Evolutionary conservation across 2,113 vertebrate genomes (phyloP).

Genomic region (Dasypus novemcinctus): DNA sequence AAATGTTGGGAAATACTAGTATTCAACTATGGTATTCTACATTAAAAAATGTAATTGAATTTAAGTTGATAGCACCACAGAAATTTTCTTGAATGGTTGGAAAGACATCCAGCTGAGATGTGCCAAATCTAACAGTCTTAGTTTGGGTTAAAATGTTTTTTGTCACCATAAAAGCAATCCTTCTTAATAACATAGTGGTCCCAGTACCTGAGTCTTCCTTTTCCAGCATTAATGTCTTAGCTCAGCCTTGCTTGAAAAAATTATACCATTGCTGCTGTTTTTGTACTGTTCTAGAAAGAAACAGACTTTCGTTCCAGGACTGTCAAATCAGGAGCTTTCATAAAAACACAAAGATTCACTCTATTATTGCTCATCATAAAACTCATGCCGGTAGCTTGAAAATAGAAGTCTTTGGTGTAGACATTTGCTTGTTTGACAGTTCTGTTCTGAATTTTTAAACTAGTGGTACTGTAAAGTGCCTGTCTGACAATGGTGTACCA

Average conservation of each 20-base stretch:
- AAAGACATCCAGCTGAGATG: background rate
- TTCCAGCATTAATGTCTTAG: background rate
- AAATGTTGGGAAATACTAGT: background rate
- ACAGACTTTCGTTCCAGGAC: slow-evolving; percentile 41
- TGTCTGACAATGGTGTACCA: slow-evolving; percentile 72
- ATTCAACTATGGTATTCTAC: background rate
- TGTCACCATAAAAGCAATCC: background rate
- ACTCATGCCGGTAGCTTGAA: slow-evolving; percentile 65
- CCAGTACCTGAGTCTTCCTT: background rate
- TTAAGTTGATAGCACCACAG: background rate
- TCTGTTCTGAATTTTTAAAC: slow-evolving; percentile 74
- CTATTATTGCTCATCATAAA: slow-evolving; percentile 69
- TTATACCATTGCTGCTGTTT: slow-evolving; percentile 11
- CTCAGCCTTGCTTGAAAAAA: slow-evolving; percentile 33
- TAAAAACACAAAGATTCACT: slow-evolving; percentile 52
- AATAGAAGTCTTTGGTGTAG: slow-evolving; percentile 71
- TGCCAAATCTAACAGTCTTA: background rate
- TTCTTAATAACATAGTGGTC: background rate
- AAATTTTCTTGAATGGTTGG: background rate
- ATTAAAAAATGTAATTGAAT: background rate
- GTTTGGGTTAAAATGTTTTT: background rate
- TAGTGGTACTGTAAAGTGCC: slow-evolving; percentile 61
- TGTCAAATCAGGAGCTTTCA: slow-evolving; percentile 70
- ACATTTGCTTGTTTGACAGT: slow-evolving; percentile 75
- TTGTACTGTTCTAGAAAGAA: slow-evolving; percentile 52